These are phyloP conservation scores for Malaclemys terrapin DNA, from an alignment of 2,113 vertebrate genomes.

Conservation along the genomic window DNA sequence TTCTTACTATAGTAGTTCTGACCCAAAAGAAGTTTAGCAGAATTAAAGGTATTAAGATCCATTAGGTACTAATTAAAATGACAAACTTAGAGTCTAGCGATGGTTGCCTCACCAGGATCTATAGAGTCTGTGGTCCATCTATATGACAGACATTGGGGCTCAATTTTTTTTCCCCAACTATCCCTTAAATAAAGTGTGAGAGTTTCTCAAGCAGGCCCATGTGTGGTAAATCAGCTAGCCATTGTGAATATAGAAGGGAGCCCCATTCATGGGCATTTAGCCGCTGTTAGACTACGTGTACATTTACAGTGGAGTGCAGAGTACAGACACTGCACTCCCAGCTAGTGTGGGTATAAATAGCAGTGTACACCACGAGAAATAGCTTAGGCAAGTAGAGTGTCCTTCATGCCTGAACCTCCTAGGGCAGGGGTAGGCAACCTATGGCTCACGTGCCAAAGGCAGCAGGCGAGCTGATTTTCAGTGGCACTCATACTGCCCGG, in stretches of 20 bases:
- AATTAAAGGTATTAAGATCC: conserved; percentile 31
- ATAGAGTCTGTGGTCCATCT: not conserved
- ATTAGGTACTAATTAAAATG: conserved; percentile 32
- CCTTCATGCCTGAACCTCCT: not conserved
- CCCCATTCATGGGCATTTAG: not conserved
- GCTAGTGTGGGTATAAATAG: not conserved
- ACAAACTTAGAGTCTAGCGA: not conserved
- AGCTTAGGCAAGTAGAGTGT: not conserved
- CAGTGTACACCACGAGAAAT: not conserved
- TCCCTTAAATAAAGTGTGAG: not conserved
- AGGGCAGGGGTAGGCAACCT: no score
- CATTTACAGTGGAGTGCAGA: not conserved
- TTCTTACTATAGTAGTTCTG: not conserved
- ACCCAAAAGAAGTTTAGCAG: not conserved
- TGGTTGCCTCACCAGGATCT: not conserved
- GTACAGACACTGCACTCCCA: not conserved
- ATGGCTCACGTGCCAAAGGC: no score
- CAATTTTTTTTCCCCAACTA: not conserved
- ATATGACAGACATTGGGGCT: not conserved
- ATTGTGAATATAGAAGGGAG: not conserved
- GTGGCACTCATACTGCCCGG: no score
- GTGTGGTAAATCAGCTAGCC: not conserved
- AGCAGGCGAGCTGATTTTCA: no score
- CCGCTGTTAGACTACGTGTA: not conserved
- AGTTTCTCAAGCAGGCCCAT: not conserved